phyloP scores from a whole-genome alignment of 1,140 invertebrate genomes.

The Dolichoris vasculosae region DNA sequence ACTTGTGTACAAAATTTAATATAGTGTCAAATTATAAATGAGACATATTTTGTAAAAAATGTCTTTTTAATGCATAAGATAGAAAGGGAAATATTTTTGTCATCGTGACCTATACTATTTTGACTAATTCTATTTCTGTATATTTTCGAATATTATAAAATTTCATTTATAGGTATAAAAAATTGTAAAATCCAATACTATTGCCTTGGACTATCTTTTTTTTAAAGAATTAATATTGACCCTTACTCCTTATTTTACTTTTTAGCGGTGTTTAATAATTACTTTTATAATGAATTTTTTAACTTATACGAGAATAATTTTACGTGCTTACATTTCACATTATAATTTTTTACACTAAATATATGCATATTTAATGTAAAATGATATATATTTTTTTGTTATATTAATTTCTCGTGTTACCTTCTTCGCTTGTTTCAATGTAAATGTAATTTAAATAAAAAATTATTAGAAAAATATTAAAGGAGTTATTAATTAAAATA shows the following conservation, averaged over 20 bases:
- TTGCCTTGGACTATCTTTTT: not conserved
- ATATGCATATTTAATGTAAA: not conserved
- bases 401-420: not conserved
- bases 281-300: not conserved
- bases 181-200: no score
- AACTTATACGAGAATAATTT: not conserved
- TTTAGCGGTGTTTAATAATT: not conserved
- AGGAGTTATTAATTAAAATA: not conserved
- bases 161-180: no score
- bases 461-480: not conserved
- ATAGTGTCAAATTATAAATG: no score
- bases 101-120: no score
- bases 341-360: not conserved
- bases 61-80: no score
- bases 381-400: conserved; percentile 1
- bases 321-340: not conserved
- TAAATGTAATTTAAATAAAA: not conserved
- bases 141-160: no score
- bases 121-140: no score
- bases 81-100: no score
- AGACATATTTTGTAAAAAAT: no score
- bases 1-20: no score
- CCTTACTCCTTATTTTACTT: not conserved
- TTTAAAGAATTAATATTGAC: not conserved
- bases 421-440: not conserved